Percentiles rank a stretch among this genome's conserved stretches.
These are phyloP conservation scores for Amphiura filiformis DNA, from an alignment of 35 echinoderm and acorn worm species.

Conservation along the genomic window DNA sequence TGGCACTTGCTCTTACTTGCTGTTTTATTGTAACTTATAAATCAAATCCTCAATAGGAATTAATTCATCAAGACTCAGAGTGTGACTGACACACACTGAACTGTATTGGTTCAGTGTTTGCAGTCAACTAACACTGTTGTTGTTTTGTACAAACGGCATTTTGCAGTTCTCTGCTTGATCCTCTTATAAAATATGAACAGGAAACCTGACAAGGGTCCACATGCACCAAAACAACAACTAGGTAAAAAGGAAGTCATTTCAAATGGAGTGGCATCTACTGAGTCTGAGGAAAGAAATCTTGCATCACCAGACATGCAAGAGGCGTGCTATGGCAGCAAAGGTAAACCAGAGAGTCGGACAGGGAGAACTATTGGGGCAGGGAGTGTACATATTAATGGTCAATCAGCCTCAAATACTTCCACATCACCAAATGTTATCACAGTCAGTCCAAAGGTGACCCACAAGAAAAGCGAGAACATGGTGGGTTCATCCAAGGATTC, in stretches of 20 bases:
- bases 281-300: neutral
- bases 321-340: conserved; percentile 1
- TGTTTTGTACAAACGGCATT: neutral
- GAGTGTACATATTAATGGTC: neutral
- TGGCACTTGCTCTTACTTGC: neutral
- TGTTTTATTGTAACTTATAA: no score
- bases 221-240: neutral
- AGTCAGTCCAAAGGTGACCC: neutral
- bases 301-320: neutral
- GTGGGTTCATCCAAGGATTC: neutral
- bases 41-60: neutral
- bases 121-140: neutral
- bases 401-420: neutral
- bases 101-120: neutral
- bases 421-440: neutral
- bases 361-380: neutral
- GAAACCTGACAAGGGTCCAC: neutral
- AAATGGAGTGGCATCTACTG: neutral
- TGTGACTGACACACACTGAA: neutral
- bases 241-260: neutral
- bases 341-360: neutral
- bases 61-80: neutral
- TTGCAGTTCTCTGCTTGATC: neutral
- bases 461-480: neutral
- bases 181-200: neutral